phyloP scores from a whole-genome alignment of 2,888 invertebrate species.

The Heliconius hortense region DNA sequence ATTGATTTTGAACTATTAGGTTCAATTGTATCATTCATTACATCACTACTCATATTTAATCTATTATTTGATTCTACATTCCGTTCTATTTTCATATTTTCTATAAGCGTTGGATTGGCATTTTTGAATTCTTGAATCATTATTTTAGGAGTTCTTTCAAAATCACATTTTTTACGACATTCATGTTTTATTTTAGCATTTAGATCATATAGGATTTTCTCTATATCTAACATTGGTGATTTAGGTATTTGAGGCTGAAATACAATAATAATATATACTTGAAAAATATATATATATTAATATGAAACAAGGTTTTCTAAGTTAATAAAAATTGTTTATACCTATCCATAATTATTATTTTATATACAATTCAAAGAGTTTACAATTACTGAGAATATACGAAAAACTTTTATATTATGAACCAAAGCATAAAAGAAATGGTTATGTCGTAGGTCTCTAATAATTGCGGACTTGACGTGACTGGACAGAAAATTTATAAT shows the following conservation, averaged over 20 bases:
- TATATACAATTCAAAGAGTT: too few species aligned
- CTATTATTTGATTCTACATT: slow-evolving; percentile 42
- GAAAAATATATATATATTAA: too few species aligned
- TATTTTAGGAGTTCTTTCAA: slow-evolving; percentile 48
- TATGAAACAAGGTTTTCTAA: neutral
- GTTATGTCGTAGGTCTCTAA: too few species aligned
- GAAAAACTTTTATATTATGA: too few species aligned
- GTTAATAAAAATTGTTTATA: too few species aligned
- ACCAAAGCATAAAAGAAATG: too few species aligned
- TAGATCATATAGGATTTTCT: slow-evolving; percentile 59
- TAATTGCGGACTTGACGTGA: too few species aligned
- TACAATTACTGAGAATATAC: too few species aligned
- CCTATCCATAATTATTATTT: too few species aligned
- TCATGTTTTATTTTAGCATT: slow-evolving; percentile 62
- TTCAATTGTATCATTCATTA: neutral
- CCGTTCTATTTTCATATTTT: slow-evolving; percentile 51
- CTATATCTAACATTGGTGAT: slow-evolving; percentile 43
- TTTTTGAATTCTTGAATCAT: slow-evolving; percentile 62
- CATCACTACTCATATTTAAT: slow-evolving; percentile 2
- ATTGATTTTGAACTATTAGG: slow-evolving; percentile 1
- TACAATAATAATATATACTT: too few species aligned
- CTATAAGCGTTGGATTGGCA: slow-evolving; percentile 56
- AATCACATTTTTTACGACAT: slow-evolving; percentile 52
- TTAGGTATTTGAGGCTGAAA: slow-evolving; percentile 59
- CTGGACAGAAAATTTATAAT: too few species aligned